Evolutionary conservation across 2,888 invertebrate genomes (phyloP), one percentile per base, ranked within the genome.

Genomic region (Trichogramma dendrolimi): DNA sequence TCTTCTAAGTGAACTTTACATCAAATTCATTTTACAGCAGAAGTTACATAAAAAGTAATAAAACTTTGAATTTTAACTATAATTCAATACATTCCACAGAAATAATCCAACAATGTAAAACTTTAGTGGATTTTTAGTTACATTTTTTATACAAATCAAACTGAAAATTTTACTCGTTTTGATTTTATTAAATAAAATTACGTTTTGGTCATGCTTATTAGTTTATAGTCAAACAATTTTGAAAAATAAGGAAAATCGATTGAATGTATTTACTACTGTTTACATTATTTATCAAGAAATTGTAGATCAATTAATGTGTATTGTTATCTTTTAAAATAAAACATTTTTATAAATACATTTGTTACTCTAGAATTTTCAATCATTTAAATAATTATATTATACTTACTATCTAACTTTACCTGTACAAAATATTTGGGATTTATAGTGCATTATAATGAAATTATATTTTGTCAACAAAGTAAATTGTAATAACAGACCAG

Each of bases 401-500:
- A 27, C 27, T 27, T 27, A 27, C 27, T 27, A 27, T 27, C 27
- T 27, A 27, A 27, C 27, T 27, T 27, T 27, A 27, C 27, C 27
- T 27, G 27, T 27, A 27, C 27, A 27, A 27, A 27, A 27, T 27
- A 27, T 27, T 27, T 27, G 27, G 27, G 27, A 27, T 27, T 27
- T 27, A 27, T 27, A 27, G 27, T 27, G 27, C 2, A 27, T 47
- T n/a, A 41, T 6, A 40, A 52, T 14, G 3, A 57, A 64, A 59
- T 61, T 14, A 46, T 62, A 60, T 40, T 61, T 55, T 59, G 62
- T 67, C 65, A 64, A 67, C 48, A 65, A 68, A 65, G 67, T 66
- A 70, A 63, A 58, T 40, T 53, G 44, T 5, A 61, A 62, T 62
- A 61, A 67, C 70, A 69, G 59, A 63, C 68, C 69, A 68, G 66